phyloP scores from a whole-genome alignment of 2,888 invertebrate genomes.

The Trichopria drosophilae region DNA sequence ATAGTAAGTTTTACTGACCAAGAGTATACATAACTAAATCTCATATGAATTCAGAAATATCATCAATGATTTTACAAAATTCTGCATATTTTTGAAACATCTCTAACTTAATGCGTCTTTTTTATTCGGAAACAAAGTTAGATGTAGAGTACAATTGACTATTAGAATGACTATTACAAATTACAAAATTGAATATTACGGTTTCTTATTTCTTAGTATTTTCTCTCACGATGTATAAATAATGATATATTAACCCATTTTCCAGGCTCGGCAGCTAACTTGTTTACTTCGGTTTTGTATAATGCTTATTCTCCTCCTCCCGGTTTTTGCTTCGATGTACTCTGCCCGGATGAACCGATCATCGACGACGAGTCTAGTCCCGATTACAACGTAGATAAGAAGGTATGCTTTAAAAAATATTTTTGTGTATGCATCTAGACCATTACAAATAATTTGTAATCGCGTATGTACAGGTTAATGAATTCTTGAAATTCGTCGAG shows the following conservation, averaged over 20 bases:
- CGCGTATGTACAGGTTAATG: slow-evolving; percentile 44
- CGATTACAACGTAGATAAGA: slow-evolving; percentile 78
- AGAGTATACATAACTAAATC: no score
- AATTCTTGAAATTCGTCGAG: slow-evolving; percentile 64
- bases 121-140: no score
- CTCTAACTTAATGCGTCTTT: no score
- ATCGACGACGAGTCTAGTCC: slow-evolving; percentile 80
- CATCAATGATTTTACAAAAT: no score
- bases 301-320: slow-evolving; percentile 83
- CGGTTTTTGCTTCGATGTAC: slow-evolving; percentile 91
- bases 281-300: slow-evolving; percentile 83
- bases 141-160: no score
- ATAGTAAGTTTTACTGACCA: no score
- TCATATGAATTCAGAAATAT: no score
- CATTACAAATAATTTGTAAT: not conserved
- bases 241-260: slow-evolving; percentile 2
- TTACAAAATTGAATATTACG: not conserved
- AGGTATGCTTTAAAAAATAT: slow-evolving; percentile 61
- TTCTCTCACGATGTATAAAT: not conserved
- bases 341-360: slow-evolving; percentile 83
- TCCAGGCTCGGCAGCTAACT: slow-evolving; percentile 65
- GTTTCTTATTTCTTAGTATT: not conserved
- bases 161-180: no score
- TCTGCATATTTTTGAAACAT: no score
- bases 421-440: not conserved